Evolutionary conservation across 92 coral and sea anemone species (phyloP), one percentile per base, ranked within the genome.

Genomic region (Phenganax stokvisi): DNA sequence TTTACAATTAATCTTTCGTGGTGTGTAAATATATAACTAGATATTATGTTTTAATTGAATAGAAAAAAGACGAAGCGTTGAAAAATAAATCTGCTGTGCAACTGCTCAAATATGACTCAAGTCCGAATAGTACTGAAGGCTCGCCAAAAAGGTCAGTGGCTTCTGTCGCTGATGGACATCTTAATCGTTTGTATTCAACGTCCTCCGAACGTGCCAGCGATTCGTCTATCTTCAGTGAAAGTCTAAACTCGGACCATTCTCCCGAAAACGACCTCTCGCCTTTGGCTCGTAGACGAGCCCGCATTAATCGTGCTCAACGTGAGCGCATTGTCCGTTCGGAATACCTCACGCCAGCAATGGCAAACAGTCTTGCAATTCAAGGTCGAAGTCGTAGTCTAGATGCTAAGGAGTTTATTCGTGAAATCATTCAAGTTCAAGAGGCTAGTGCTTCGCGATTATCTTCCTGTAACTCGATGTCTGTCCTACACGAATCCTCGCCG

Each of bases 31-130:
- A 51, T 25, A 16, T 55, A 11, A 51, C 20, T 6, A 51, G 56
- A 20, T 63, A 3, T 72, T 54, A 28, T 12, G 12, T 80, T 74
- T 59, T 67, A 7, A 74, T 74, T 57, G 53, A 65, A 16, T 86
- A 96, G 97, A 96, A 89, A 79, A 96, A 87, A 75, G 99, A 92
- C 51, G 99, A 93, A 0, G 55, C 66, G 27, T 47, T 75, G 37
- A 84, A 74, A 61, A 72, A 79, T 72, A 92, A 87, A 79, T 79
- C 84, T 81, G 77, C 83, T 65, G 97, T 96, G 0, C 97, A 96
- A 65, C 91, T 96, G 9, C 66, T 92, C 60, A 87, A 85, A 55
- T 82, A 86, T 17, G 98, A 92, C 29, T 86, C 90, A 71, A 90
- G 87, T 60, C 88, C 89, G 0, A 84, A 54, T 67, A 74, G 79